Conservation (phyloP, 2,797 vertebrate species). For the Thunnus albacares region DNA sequence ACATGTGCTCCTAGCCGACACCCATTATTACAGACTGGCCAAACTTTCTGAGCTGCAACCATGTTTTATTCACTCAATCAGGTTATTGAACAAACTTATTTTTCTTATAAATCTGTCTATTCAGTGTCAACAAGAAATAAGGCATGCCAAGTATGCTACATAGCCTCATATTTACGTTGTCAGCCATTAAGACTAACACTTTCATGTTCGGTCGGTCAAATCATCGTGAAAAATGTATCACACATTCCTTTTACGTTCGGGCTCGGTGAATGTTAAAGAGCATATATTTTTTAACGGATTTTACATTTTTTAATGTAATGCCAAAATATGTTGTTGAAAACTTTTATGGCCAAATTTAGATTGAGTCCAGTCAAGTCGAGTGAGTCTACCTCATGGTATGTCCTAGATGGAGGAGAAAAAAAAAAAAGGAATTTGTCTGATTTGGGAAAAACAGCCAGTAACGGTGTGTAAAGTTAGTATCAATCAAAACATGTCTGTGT, state of each 20-base stretch:
- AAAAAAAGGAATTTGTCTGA: conserved; percentile 31
- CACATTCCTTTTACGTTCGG: conserved; percentile 50
- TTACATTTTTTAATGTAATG: conserved; percentile 45
- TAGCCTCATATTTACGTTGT: background rate
- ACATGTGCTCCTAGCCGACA: conserved; percentile 40
- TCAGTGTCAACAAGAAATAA: background rate
- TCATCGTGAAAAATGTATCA: conserved; percentile 3
- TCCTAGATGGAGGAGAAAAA: conserved; percentile 41
- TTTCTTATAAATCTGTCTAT: background rate
- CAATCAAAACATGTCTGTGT: conserved; percentile 71
- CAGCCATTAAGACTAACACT: background rate
- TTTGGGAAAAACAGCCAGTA: conserved; percentile 60
- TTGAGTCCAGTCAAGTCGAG: conserved; percentile 33
- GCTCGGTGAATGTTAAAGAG: conserved; percentile 27
- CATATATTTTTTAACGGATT: conserved; percentile 28
- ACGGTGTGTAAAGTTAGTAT: conserved; percentile 9
- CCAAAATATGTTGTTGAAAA: conserved; percentile 72
- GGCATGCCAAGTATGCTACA: background rate
- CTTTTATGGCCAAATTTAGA: conserved; percentile 86
- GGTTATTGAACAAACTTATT: background rate
- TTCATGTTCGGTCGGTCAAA: background rate
- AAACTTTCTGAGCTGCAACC: conserved; percentile 26
- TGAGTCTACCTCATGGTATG: conserved; percentile 25
- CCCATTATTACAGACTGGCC: conserved; percentile 14
- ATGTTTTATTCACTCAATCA: conserved; percentile 14